Base-by-base conservation (phyloP, 1,140 invertebrate species). In the Drosophila watanabei region DNA sequence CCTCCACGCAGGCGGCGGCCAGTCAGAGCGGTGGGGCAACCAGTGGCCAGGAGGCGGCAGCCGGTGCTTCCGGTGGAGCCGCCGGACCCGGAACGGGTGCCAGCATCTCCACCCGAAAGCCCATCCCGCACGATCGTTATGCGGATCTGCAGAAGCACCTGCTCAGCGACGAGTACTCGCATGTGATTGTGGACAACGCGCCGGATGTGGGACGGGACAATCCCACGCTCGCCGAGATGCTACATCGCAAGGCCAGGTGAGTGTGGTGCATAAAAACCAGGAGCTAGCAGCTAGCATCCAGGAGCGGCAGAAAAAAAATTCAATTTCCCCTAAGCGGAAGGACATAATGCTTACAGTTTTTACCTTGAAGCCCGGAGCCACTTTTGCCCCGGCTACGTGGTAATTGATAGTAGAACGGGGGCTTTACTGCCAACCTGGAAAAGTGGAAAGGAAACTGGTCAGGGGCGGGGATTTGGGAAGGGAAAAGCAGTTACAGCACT, bases 201-300 rank as follows among this genome's bases (percentile, higher is more conserved):
- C 84, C 84, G 11, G 79, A 86, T 70, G 81, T 84, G 46, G 94
- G 95, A 48, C 93, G 95, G 49, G 93, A 94, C 6, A 94, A 96
- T 92, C 96, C 96, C 0, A 95, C 95, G 7, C 94, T 97, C 32
- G 95, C 94, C 0, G 95, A 96, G 58, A 86, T 97, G 88, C 95
- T 95, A 69, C 94, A 95, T 41, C 86, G 95, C 46, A 94, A 94
- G 82, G 91, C 93, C n/a, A 94, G 94, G 96, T 96, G 75, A 94
- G 95, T 94, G 52, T 94, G 49, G 35, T 49, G 35, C 63, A 54
- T 32, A 62, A 58, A 70, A 79, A 52, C 32, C 68, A 45, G 37
- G 35, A 57, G 41, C 57, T 35, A 37, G 52, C 24, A 57, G 41
- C 49, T 35, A 37, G 52, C 24, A 57, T 37, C 49, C 32, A 28